phyloP scores from a whole-genome alignment of 2,888 invertebrate genomes.

The Thymelicus lineola region DNA sequence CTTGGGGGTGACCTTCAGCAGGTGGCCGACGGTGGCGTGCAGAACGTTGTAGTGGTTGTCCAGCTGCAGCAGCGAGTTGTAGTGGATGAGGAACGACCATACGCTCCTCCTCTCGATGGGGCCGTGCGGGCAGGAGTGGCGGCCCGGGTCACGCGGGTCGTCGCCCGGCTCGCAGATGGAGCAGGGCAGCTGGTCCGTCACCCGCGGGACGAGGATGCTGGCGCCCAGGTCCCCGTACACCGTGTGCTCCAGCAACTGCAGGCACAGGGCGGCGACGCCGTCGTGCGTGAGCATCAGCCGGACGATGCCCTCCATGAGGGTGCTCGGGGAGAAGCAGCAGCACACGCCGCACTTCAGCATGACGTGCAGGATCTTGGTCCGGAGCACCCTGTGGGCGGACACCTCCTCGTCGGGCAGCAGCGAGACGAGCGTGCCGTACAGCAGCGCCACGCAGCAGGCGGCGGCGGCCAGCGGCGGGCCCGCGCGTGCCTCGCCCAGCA shows the following conservation, averaged over 20 bases:
- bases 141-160: slow-evolving; percentile 56
- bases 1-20: slow-evolving; percentile 84
- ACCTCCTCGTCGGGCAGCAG: slow-evolving; percentile 76
- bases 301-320: slow-evolving; percentile 78
- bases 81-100: slow-evolving; percentile 86
- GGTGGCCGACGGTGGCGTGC: slow-evolving; percentile 84
- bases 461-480: slow-evolving; percentile 70
- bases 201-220: slow-evolving; percentile 60
- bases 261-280: slow-evolving; percentile 68
- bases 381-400: slow-evolving; percentile 64
- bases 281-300: slow-evolving; percentile 74
- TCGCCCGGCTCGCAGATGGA: slow-evolving; percentile 71
- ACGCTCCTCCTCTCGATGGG: slow-evolving; percentile 67
- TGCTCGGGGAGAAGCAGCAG: slow-evolving; percentile 86
- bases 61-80: slow-evolving; percentile 82
- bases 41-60: slow-evolving; percentile 81
- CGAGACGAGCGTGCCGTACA: slow-evolving; percentile 82
- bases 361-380: slow-evolving; percentile 79
- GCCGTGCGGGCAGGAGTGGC: slow-evolving; percentile 63
- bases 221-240: slow-evolving; percentile 86
- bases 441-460: slow-evolving; percentile 83
- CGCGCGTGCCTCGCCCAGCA: slow-evolving; percentile 79
- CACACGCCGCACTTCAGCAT: slow-evolving; percentile 86
- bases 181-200: slow-evolving; percentile 74
- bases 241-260: slow-evolving; percentile 84